Evolutionary conservation across 2,797 vertebrate genomes (phyloP), one percentile per base, ranked within the genome.

Genomic region (Merluccius polli): DNA sequence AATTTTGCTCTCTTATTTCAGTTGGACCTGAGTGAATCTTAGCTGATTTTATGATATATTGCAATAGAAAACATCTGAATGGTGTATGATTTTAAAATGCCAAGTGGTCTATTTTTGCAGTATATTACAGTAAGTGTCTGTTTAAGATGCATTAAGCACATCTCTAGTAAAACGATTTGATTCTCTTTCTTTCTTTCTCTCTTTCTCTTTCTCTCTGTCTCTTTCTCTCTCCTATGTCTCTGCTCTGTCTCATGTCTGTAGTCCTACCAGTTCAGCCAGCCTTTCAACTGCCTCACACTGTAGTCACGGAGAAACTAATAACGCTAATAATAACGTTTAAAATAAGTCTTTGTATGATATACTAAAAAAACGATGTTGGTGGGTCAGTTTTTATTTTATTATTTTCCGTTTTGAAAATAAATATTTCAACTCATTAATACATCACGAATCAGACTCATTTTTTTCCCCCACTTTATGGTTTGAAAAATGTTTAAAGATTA

Each of bases 221-320:
- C 67, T 73, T 15, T 73, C 27, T 73, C 24, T 31, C 38, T 48
- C 71, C 67, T 69, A 13, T 32, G 1, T 31, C 67, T 69, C 67
- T 73, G 80, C 73, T 85, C 84, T 33, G 31, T 59, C 31, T 32
- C 52, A 59, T 75, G 87, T 90, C 77, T 90, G 83, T 91, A 87
- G 87, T 92, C 79, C 77, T 85, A 90, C 90, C 91, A 92, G 90
- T 90, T 91, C 92, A 90, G 91, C 91, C 91, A 93, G 93, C 92
- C 91, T 94, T 92, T 91, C 90, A 93, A 93, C 93, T 94, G 93
- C 93, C 93, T 93, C 92, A 92, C 91, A 91, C 90, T 91, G 89
- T 92, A 92, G 90, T 92, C 85, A 78, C 87, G 83, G 86, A 90
- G 85, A 91, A 86, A 91, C 83, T 86, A 89, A 87, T 90, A 63